Base-by-base conservation (phyloP, 2,797 vertebrate genomes). In the Aplochiton taeniatus region DNA sequence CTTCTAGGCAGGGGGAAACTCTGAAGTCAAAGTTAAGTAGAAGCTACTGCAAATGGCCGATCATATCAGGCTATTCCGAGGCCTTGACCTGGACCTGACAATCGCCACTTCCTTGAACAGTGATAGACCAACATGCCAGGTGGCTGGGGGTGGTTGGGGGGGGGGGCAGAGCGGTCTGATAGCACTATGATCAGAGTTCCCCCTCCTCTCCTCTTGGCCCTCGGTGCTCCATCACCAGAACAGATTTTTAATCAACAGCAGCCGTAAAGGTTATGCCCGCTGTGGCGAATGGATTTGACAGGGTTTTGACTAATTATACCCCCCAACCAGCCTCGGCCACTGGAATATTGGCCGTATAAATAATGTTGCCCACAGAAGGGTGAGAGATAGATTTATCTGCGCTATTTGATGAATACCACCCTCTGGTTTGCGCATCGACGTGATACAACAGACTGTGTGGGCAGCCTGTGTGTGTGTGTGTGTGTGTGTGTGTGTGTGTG, bases 231-330 rank as follows among this genome's bases (percentile, higher is more conserved):
- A 57, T 81, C 79, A 66, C 51, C 60, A 0, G 6, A 17, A 64
- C 68, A 50, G 66, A 72, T 77, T 81, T 43, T 72, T 77, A 73
- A 79, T 85, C 78, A 81, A 41, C 66, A 18, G 72, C 77, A 70
- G 73, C 75, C 73, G 61, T 64, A 72, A 65, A 77, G 77, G 74
- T 75, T 78, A 64, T 60, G 73, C 63, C 70, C 66, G 71, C 71
- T 74, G 62, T 43, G 71, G 76, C 69, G 73, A 13, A 51, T 54
- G 19, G 53, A 61, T 77, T 58, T 66, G 73, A 79, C 73, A 54
- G 68, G 16, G 56, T 50, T 77, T 59, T 74, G 65, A 80, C 68
- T 81, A 75, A 76, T 71, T 63, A 43, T 10, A 61, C 61, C 57
- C 69, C 65, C 41, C 61, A 52, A 4, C 67, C 65, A 44, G 61